Evolutionary conservation across 2,888 invertebrate genomes (phyloP).

Genomic region (Chymomyza amoena): DNA sequence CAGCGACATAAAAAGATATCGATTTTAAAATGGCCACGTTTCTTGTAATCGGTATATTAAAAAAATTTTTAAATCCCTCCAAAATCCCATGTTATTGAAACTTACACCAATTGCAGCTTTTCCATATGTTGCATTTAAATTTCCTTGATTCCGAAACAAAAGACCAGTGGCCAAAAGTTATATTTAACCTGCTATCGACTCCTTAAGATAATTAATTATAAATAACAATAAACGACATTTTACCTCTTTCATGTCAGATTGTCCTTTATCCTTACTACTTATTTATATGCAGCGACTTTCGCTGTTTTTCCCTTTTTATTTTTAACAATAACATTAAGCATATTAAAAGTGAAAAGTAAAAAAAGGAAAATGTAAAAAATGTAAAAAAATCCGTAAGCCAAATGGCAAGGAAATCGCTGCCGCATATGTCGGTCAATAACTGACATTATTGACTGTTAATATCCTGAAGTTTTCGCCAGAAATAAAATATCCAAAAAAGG

Average conservation of each 20-base stretch:
- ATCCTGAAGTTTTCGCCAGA: constrained; percentile 32
- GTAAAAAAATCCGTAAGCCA: background rate
- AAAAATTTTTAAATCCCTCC: no score
- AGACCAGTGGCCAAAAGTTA: background rate
- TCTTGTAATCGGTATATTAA: no score
- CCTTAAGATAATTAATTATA: constrained; percentile 10
- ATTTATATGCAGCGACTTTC: background rate
- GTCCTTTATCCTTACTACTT: constrained; percentile 2
- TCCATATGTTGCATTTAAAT: background rate
- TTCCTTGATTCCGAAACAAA: background rate
- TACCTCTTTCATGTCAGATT: background rate
- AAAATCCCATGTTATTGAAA: no score
- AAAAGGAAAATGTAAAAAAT: constrained; percentile 6
- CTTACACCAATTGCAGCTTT: background rate
- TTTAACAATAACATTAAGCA: constrained; percentile 20
- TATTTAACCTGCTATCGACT: background rate
- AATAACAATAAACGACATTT: constrained; percentile 21
- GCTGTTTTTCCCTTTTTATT: constrained; percentile 3
- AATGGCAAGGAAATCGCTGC: constrained; percentile 51
- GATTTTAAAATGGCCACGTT: no score
- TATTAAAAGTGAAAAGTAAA: constrained; percentile 40
- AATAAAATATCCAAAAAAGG: constrained; percentile 12
- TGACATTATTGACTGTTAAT: constrained; percentile 68
- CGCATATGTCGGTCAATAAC: constrained; percentile 60
- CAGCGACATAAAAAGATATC: no score